phyloP scores from a whole-genome alignment of 2,797 vertebrate genomes.

The Enteromius argenteus region DNA sequence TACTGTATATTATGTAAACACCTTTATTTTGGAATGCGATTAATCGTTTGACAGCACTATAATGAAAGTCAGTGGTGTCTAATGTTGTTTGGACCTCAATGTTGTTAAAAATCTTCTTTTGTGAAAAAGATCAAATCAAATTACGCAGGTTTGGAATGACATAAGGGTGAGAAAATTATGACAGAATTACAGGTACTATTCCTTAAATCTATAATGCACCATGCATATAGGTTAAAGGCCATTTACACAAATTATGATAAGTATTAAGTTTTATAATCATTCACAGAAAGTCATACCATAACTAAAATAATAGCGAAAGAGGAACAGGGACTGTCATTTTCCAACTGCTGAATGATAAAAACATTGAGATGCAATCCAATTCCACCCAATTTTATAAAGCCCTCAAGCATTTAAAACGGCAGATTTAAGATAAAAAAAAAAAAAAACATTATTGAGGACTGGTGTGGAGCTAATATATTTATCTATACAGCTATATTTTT shows the following conservation, averaged over 20 bases:
- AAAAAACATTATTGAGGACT: too few relatives aligned
- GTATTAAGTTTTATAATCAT: background rate
- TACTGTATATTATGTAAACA: too few relatives aligned
- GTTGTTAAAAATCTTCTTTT: background rate
- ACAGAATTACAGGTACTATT: background rate
- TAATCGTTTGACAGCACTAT: too few relatives aligned
- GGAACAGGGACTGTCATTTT: too few relatives aligned
- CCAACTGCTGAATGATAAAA: background rate
- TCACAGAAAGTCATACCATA: background rate
- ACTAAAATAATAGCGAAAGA: background rate
- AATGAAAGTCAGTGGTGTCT: background rate
- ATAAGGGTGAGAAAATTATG: too few relatives aligned
- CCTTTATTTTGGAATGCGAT: too few relatives aligned
- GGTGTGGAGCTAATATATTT: background rate
- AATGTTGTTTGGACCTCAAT: background rate
- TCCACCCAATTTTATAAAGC: background rate
- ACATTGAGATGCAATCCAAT: background rate
- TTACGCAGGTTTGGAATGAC: background rate
- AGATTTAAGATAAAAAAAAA: background rate
- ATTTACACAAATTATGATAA: background rate
- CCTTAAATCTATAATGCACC: background rate
- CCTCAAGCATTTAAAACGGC: background rate
- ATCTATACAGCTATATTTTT: background rate
- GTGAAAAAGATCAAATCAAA: background rate
- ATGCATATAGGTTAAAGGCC: background rate